A percentile compares a stretch with the other conserved stretches of the same genome.
Evolutionary conservation across 2,888 invertebrate genomes (phyloP).

Genomic region (Parelbella ahira): DNA sequence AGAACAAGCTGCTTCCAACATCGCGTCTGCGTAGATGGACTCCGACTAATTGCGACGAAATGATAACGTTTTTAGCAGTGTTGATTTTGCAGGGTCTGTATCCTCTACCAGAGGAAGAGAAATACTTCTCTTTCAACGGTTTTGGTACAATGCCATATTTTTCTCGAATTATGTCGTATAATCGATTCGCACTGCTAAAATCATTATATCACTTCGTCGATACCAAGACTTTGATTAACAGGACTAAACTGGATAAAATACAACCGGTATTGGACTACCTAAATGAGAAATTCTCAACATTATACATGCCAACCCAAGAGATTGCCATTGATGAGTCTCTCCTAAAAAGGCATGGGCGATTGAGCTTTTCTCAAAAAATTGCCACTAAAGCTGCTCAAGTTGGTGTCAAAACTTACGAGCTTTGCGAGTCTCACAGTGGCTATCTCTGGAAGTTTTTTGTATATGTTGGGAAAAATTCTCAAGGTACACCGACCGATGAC

Average conservation of each 20-base stretch:
- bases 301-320: slow-evolving; percentile 33
- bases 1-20: slow-evolving; percentile 17
- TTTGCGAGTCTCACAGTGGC: slow-evolving; percentile 34
- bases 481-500: too few relatives aligned
- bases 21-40: slow-evolving; percentile 26
- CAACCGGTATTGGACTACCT: slow-evolving; percentile 31
- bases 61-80: slow-evolving; percentile 30
- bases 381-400: slow-evolving; percentile 30
- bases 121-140: slow-evolving; percentile 32
- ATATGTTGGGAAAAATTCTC: slow-evolving; percentile 31
- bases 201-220: slow-evolving; percentile 31
- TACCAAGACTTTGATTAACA: slow-evolving; percentile 22
- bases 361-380: slow-evolving; percentile 34
- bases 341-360: slow-evolving; percentile 34
- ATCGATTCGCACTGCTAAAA: slow-evolving; percentile 32
- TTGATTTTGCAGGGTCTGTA: slow-evolving; percentile 32
- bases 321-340: slow-evolving; percentile 37
- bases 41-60: slow-evolving; percentile 29
- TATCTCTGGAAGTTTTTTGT: slow-evolving; percentile 34
- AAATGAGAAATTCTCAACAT: slow-evolving; percentile 31
- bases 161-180: slow-evolving; percentile 33
- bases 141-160: slow-evolving; percentile 33
- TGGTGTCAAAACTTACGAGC: slow-evolving; percentile 32
- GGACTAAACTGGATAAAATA: slow-evolving; percentile 32
- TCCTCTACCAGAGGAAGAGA: slow-evolving; percentile 31